These are phyloP conservation scores for Varanus salvator DNA, from an alignment of 2,113 vertebrate species.

Conservation along the genomic window DNA sequence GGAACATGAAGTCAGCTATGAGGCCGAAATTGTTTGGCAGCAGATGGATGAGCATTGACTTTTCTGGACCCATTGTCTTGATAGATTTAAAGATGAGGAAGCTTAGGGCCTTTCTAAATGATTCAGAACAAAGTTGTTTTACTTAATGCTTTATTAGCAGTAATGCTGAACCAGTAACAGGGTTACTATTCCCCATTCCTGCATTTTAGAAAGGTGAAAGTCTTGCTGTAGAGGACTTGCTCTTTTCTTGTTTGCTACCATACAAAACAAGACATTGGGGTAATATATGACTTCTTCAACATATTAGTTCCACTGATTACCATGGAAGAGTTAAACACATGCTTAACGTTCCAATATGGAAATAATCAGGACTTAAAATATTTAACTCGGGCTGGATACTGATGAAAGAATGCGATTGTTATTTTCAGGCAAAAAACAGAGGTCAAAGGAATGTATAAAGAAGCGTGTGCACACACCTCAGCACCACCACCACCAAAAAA, in stretches of 20 bases:
- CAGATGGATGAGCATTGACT: slow-evolving; percentile 15
- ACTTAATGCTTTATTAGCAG: neutral
- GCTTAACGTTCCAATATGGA: neutral
- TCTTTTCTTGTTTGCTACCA: neutral
- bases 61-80: slow-evolving; percentile 11
- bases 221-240: neutral
- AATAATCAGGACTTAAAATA: neutral
- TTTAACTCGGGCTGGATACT: neutral
- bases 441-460: neutral
- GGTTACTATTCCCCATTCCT: neutral
- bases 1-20: slow-evolving; percentile 13
- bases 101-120: neutral
- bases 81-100: slow-evolving; percentile 30
- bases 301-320: neutral
- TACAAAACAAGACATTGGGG: too few species aligned
- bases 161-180: neutral
- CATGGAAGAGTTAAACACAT: neutral
- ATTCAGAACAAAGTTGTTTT: neutral
- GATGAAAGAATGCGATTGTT: neutral
- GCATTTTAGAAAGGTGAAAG: neutral
- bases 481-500: too few species aligned
- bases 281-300: neutral
- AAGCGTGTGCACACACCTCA: neutral
- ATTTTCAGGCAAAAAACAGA: neutral
- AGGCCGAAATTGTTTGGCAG: slow-evolving; percentile 19